Evolutionary conservation across 2,113 vertebrate species (phyloP).

Genomic region (Coryphaenoides rupestris): DNA sequence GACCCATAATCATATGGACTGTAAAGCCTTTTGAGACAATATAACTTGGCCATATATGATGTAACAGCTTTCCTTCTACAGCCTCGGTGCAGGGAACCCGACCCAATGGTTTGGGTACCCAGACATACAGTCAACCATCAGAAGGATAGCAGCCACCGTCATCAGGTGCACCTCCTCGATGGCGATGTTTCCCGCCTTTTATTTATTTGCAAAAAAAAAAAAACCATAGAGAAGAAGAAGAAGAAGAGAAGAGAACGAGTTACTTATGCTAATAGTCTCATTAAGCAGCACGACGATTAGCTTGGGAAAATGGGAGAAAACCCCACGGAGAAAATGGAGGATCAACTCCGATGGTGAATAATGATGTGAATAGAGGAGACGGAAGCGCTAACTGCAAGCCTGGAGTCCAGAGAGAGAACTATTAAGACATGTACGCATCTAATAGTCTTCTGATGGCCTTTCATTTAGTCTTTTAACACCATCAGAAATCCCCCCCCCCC

Average conservation of each 20-base stretch:
- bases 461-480: no score
- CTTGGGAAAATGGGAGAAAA: conserved; percentile 25
- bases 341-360: conserved; percentile 8
- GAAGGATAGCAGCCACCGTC: background rate
- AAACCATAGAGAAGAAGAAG: no score
- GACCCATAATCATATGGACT: no score
- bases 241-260: background rate
- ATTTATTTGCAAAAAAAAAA: conserved; percentile 13
- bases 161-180: conserved; percentile 28
- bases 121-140: no score
- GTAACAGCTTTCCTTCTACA: no score
- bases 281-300: conserved; percentile 50
- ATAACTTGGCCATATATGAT: no score
- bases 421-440: no score
- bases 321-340: conserved; percentile 16
- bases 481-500: no score
- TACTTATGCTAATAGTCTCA: conserved; percentile 43
- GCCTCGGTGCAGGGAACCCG: no score
- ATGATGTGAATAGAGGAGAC: background rate
- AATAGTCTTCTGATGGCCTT: no score
- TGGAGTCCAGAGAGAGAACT: no score
- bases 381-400: background rate
- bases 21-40: no score
- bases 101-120: background rate
- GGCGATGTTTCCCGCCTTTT: background rate